Base-by-base conservation (phyloP, 2,797 vertebrate genomes). In the Esox lucius region DNA sequence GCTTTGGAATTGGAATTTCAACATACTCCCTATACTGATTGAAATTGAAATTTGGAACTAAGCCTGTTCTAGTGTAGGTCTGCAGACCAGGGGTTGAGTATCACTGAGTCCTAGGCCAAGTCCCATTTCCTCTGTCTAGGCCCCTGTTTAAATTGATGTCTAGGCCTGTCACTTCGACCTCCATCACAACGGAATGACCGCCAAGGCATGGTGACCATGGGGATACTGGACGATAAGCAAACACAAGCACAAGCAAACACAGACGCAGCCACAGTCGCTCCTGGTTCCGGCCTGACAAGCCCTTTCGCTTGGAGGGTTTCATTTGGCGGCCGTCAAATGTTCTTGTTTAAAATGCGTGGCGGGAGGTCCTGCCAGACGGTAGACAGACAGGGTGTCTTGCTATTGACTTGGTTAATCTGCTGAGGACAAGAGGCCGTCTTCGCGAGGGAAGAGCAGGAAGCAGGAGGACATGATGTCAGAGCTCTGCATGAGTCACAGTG, bases 161-260 rank as follows among this genome's bases (percentile, higher is more conserved):
- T 26, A 74, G 73, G 69, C 75, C 69, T 33, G 24, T 79, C 78
- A 75, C 73, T 49, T 49, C 51, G 35, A 76, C 72, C 70, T 75
- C 35, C 6, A 17, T 79, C 61, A 75, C 65, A 78, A 79, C 71
- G 42, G 0, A 66, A 2, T 75, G 80, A 85, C 75, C 79, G 8
- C 70, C 31, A 56, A 46, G 22, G 69, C 71, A 42, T 24, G 9
- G 51, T 13, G 75, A 62, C 74, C 69, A 70, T 19, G 19, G 61
- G 15, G 15, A 33, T 28, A 31, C 67, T 56, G 16, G n/a, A 78
- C 61, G 51, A 49, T 49, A 31, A 59, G 53, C n/a, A 59, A 59
- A 59, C 53, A 56, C n/a, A 68, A 39, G 1, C 42, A 24, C n/a
- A 79, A 88, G 75, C 77, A 81, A 87, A 89, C 83, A 87, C n/a